Conservation (phyloP, 2,113 vertebrate genomes). For the Malurus elegans region DNA sequence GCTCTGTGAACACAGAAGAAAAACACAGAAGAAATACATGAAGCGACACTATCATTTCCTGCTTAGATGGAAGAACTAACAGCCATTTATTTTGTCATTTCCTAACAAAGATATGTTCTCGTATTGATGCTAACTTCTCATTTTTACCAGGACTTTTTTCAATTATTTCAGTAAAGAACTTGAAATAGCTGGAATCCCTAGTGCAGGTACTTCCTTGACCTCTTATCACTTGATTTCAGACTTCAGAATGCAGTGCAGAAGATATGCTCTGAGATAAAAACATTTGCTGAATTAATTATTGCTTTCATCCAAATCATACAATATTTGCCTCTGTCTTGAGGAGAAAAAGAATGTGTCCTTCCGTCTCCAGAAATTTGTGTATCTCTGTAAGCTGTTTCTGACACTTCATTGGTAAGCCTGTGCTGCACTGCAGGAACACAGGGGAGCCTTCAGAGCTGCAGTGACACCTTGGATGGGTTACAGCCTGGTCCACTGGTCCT, state of each 20-base stretch:
- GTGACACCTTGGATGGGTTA: background rate
- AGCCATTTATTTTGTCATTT: background rate
- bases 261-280: background rate
- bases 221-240: background rate
- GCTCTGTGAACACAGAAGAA: background rate
- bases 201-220: background rate
- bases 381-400: background rate
- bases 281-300: background rate
- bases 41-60: background rate
- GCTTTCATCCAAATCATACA: background rate
- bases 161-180: background rate
- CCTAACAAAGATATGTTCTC: background rate
- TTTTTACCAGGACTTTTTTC: background rate
- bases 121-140: background rate
- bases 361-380: background rate
- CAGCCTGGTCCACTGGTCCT: background rate
- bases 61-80: background rate
- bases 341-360: background rate
- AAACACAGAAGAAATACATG: background rate
- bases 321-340: background rate
- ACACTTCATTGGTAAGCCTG: background rate
- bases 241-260: background rate
- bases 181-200: background rate
- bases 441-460: background rate
- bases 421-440: background rate